Evolutionary conservation across 2,888 invertebrate genomes (phyloP).

Genomic region (Leptogaster cylindrica): DNA sequence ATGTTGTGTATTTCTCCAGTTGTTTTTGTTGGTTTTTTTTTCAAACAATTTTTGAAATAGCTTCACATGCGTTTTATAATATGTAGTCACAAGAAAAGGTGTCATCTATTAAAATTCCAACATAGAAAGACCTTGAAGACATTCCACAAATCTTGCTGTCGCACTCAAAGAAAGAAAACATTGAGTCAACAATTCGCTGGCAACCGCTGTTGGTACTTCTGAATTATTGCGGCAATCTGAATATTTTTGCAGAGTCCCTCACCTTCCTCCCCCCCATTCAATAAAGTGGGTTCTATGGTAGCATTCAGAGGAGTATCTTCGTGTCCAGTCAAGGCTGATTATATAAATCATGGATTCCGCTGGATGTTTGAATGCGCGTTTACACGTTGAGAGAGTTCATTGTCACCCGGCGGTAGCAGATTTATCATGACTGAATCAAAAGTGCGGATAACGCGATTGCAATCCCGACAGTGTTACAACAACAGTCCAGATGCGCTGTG

Average conservation of each 20-base stretch:
- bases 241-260: no score
- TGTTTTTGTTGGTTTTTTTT: no score
- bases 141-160: conserved; percentile 5
- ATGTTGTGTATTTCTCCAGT: no score
- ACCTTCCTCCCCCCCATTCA: no score
- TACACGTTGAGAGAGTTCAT: conserved; percentile 5
- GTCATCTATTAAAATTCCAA: background rate
- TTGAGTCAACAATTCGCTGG: background rate
- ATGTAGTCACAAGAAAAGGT: no score
- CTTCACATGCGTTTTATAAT: no score
- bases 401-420: background rate
- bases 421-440: background rate
- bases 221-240: background rate
- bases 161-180: background rate
- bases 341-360: conserved; percentile 24
- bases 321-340: conserved; percentile 17
- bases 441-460: background rate
- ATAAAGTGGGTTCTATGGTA: background rate
- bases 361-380: background rate
- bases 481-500: no score
- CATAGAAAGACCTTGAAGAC: background rate
- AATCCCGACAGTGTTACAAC: background rate
- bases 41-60: no score
- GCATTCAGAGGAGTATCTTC: no score
- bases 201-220: background rate